Percentiles rank a stretch among this genome's conserved stretches.
Conservation (phyloP, 2,888 invertebrate species). For the Neocrepidodera transversa region DNA sequence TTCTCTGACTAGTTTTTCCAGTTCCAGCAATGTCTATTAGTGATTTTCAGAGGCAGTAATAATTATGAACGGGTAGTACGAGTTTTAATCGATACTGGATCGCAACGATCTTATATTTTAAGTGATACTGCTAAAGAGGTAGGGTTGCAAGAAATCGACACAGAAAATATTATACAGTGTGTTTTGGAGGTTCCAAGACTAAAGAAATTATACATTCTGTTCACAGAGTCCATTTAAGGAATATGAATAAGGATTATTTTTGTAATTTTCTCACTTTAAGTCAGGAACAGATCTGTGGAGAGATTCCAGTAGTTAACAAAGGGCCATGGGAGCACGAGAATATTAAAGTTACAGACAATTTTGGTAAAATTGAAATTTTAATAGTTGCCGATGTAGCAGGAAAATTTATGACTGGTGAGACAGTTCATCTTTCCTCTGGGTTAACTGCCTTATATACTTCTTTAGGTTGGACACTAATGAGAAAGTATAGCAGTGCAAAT, state of each 20-base stretch:
- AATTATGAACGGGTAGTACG: no score
- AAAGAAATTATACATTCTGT: conserved; percentile 1
- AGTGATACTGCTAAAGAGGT: conserved; percentile 21
- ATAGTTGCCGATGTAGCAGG: conserved; percentile 46
- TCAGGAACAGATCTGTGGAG: conserved; percentile 30
- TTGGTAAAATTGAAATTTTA: conserved; percentile 36
- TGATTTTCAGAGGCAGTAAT: no score
- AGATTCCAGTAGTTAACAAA: conserved; percentile 26
- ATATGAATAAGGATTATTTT: conserved; percentile 18
- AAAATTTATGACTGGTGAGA: conserved; percentile 41
- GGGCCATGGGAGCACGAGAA: conserved; percentile 34
- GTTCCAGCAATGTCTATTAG: no score
- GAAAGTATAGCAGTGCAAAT: neutral
- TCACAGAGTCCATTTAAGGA: conserved; percentile 16
- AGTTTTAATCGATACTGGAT: conserved; percentile 41
- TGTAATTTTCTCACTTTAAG: conserved; percentile 37
- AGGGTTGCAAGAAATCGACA: neutral
- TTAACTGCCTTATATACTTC: conserved; percentile 40
- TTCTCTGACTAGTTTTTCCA: no score
- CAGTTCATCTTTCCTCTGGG: conserved; percentile 25
- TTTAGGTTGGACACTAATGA: conserved; percentile 14
- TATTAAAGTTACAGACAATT: conserved; percentile 20
- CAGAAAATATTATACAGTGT: conserved; percentile 26
- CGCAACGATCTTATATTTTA: conserved; percentile 39
- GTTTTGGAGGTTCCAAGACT: conserved; percentile 32